phyloP scores from a whole-genome alignment of 2,113 vertebrate species.

The Willisornis vidua region DNA sequence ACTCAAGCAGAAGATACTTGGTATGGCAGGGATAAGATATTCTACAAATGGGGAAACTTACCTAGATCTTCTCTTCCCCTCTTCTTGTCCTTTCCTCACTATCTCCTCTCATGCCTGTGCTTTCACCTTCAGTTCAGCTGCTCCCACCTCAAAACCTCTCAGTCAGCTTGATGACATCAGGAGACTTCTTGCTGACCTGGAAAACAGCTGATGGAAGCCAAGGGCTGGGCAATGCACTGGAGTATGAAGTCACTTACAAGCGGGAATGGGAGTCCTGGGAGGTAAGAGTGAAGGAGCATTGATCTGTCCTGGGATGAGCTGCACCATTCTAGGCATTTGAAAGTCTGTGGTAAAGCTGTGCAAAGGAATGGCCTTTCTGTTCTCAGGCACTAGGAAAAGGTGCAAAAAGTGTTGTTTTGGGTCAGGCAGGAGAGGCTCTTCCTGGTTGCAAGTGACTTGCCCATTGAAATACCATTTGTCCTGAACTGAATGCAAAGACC shows the following conservation, averaged over 20 bases:
- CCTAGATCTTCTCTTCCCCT: neutral
- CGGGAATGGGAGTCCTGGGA: conserved; percentile 72
- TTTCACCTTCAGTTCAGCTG: conserved; percentile 63
- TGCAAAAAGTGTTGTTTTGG: neutral
- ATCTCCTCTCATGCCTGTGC: neutral
- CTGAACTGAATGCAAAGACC: neutral
- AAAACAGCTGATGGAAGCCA: neutral
- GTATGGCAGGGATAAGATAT: neutral
- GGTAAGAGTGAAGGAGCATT: conserved; percentile 40
- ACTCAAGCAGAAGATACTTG: neutral
- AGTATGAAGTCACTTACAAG: conserved; percentile 74
- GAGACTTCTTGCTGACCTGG: conserved; percentile 69
- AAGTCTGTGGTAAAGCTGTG: neutral
- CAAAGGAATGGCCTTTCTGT: accelerated
- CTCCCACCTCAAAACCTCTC: conserved; percentile 54
- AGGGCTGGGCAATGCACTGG: neutral
- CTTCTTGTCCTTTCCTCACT: neutral
- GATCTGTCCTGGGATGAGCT: neutral
- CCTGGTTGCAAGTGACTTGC: neutral
- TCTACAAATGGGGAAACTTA: neutral
- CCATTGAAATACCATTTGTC: neutral
- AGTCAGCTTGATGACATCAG: neutral
- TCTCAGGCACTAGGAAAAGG: neutral
- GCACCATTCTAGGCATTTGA: neutral
- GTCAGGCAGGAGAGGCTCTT: neutral